Base-by-base conservation (phyloP, 2,888 invertebrate species). In the Cephus runcator region DNA sequence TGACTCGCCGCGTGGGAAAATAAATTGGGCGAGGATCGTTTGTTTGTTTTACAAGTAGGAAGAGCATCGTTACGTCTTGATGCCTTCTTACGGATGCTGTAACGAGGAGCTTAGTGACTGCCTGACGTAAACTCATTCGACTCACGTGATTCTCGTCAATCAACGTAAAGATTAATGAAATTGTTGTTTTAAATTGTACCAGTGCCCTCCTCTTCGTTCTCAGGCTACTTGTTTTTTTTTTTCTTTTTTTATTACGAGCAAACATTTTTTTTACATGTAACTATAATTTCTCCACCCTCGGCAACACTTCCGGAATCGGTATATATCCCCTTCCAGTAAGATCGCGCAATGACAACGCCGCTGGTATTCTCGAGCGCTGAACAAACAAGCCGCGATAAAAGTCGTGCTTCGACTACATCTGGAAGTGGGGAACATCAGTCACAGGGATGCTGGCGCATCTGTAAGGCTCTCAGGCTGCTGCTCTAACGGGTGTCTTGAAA, bases 381-480 rank as follows among this genome's bases (percentile, higher is more conserved):
- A 90, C 91, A 91, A 91, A 91, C 91, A 91, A 90, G 87, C 87
- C 84, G 85, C 87, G 91, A 91, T 91, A 91, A 91, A 91, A 91
- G 90, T 91, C 89, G 40, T 40, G 40, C 86, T 77, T 87, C 87
- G 88, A 69, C 36, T 85, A 85, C 91, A 91, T 91, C 91, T 91
- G 90, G 90, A 90, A 91, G 90, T 88, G 87, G 87, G 89, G 89
- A 91, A 87, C 91, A 91, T 91, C 91, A 91, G 91, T 91, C 91
- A 91, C 33, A 15, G 40, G 40, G 40, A 40, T 6, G 15, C 40
- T 15, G 89, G 84, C 89, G 88, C 91, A 91, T 91, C 90, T 91
- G 91, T 89, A 89, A 83, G 84, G 85, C 86, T 86, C 86, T 87
- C 81, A 81, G 83, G 82, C 80, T 69, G 79, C 12, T 69, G 69